These are phyloP conservation scores for Hedychridium roseum DNA, from an alignment of 2,888 invertebrate species.

Conservation along the genomic window DNA sequence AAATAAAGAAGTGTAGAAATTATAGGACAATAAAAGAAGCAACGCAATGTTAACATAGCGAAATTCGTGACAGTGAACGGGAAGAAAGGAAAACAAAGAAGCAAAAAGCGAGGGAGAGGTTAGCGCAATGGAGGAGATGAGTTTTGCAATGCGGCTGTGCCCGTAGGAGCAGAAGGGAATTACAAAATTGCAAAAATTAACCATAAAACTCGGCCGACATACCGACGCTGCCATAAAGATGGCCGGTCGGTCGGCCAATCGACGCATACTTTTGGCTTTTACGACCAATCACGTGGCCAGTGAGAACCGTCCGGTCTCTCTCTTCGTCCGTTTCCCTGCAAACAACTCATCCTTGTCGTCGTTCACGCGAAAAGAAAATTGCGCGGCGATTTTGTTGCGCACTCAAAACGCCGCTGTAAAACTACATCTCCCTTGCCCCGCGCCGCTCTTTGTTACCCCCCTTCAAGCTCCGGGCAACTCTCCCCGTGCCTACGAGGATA, in stretches of 20 bases:
- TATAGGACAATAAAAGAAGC: too few species aligned
- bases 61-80: too few species aligned
- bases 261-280: slow-evolving; percentile 62
- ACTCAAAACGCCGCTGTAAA: slow-evolving; percentile 51
- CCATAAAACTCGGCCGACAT: slow-evolving; percentile 50
- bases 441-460: too few species aligned
- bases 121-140: too few species aligned
- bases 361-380: slow-evolving; percentile 53
- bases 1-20: too few species aligned
- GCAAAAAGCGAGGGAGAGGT: slow-evolving; percentile 20
- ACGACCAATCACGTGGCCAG: slow-evolving; percentile 60
- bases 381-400: slow-evolving; percentile 52
- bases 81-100: slow-evolving; percentile 1
- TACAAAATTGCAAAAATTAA: slow-evolving; percentile 60
- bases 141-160: too few species aligned
- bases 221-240: slow-evolving; percentile 48
- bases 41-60: too few species aligned
- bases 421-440: slow-evolving; percentile 21
- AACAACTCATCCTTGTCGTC: slow-evolving; percentile 8
- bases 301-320: slow-evolving; percentile 20
- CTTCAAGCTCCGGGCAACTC: too few species aligned
- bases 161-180: slow-evolving; percentile 42
- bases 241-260: slow-evolving; percentile 52
- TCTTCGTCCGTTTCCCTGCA: slow-evolving; percentile 13
- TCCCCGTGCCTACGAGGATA: too few species aligned